Conservation (phyloP, 2,888 invertebrate species). For the Baronia brevicornis region DNA sequence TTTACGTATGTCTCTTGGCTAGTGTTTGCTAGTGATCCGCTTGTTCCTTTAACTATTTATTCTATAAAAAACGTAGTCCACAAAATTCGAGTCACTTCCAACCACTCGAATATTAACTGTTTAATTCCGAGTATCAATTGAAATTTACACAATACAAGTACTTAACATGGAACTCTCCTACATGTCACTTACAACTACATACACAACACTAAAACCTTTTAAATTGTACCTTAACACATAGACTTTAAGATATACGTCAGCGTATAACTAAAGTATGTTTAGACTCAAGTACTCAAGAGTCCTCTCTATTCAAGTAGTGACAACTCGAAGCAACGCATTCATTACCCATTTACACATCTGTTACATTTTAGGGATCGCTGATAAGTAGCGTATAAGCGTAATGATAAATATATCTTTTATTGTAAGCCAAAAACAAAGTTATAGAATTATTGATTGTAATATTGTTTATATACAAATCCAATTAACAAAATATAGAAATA, state of each 20-base stretch:
- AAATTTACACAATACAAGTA: conserved; percentile 12
- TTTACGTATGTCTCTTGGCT: no score
- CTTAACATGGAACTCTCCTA: conserved; percentile 14
- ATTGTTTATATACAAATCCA: no score
- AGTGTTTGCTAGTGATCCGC: no score
- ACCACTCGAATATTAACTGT: conserved; percentile 9
- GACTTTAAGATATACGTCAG: background rate
- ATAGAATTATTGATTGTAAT: no score
- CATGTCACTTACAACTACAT: conserved; percentile 10
- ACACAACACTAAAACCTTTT: background rate
- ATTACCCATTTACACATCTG: conserved; percentile 25
- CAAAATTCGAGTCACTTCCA: no score
- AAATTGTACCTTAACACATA: background rate
- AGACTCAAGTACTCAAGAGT: conserved; percentile 18
- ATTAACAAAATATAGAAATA: no score
- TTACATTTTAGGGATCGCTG: conserved; percentile 14
- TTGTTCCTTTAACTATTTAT: no score
- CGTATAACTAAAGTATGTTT: background rate
- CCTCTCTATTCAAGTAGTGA: conserved; percentile 13
- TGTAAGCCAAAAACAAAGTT: no score
- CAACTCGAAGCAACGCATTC: conserved; percentile 21
- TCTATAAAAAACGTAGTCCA: no score
- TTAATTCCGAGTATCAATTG: conserved; percentile 15
- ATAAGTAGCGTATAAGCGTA: background rate
- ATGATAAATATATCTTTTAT: no score